phyloP scores from a whole-genome alignment of 2,113 vertebrate genomes.

The Callocephalon fimbriatum region DNA sequence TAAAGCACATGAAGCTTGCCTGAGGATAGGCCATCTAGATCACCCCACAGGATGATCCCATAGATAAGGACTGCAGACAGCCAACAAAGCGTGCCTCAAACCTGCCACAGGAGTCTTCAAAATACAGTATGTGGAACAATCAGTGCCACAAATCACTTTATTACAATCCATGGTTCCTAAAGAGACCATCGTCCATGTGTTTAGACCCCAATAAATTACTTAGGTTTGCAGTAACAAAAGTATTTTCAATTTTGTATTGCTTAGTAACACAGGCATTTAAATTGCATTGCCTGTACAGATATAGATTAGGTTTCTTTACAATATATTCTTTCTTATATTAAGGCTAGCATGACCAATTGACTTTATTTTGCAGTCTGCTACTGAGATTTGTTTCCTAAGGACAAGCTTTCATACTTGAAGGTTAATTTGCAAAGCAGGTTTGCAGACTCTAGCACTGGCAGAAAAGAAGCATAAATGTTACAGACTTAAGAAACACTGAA shows the following conservation, averaged over 20 bases:
- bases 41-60: neutral
- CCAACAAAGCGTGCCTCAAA: neutral
- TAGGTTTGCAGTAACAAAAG: slow-evolving; percentile 34
- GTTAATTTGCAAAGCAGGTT: slow-evolving; percentile 63
- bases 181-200: neutral
- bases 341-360: slow-evolving; percentile 39
- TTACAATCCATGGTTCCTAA: neutral
- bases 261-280: slow-evolving; percentile 40
- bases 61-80: neutral
- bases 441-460: slow-evolving; percentile 58
- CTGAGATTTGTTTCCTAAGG: slow-evolving; percentile 48
- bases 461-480: slow-evolving; percentile 69
- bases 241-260: slow-evolving; percentile 41
- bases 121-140: neutral
- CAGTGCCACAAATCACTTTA: neutral
- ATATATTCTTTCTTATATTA: slow-evolving; percentile 17
- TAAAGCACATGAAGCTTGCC: neutral
- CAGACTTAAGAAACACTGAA: slow-evolving; percentile 69
- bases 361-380: slow-evolving; percentile 52
- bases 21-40: neutral
- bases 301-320: slow-evolving; percentile 43
- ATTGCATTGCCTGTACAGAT: slow-evolving; percentile 37
- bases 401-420: slow-evolving; percentile 51
- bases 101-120: neutral
- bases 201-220: slow-evolving; percentile 18